Base-by-base conservation (phyloP, 2,888 invertebrate genomes). In the Stegophylla sp. region DNA sequence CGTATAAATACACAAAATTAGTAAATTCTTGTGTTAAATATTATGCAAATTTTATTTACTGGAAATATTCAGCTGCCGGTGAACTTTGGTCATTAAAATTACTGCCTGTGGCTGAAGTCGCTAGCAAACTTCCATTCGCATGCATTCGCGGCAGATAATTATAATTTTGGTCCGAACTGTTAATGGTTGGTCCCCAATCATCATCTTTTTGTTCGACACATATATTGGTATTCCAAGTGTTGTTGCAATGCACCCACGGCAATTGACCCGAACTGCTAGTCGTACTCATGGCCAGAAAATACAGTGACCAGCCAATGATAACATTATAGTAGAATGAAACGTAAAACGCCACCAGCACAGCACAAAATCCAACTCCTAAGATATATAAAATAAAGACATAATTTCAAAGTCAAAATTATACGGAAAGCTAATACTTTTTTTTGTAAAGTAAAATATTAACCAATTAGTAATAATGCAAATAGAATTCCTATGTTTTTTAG, bases 241-340 rank as follows among this genome's bases (percentile, higher is more conserved):
- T 93, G 86, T 93, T 91, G 86, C 94, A 94, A 84, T 91, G 91
- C 77, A 93, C 88, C 94, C 94, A 94, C 1, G 94, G 94, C 43
- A 94, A 88, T 84, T 92, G 90, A 0, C 89, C 88, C 0, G 89
- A 88, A 63, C 90, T 89, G n/a, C 66, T 67, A 3, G 64, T 77
- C 84, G 89, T 87, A 56, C 93, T 93, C 20, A 92, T 91, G 84
- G 92, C 89, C 84, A 94, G 89, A 88, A 93, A 94, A 88, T 93
- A 94, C 84, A 94, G 88, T 3, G 94, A 90, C 94, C 94, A 94
- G 69, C 91, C 93, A 85, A 94, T 93, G 85, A 94, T 94, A 77
- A 94, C 93, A 87, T 94, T 94, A 88, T 93, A 93, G 87, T 93
- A 93, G 87, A 93, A 93, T 0, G 92, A 92, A 17, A 93, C 92